Base-by-base conservation (phyloP, 2,888 invertebrate genomes). In the Perizoma affinitatum region DNA sequence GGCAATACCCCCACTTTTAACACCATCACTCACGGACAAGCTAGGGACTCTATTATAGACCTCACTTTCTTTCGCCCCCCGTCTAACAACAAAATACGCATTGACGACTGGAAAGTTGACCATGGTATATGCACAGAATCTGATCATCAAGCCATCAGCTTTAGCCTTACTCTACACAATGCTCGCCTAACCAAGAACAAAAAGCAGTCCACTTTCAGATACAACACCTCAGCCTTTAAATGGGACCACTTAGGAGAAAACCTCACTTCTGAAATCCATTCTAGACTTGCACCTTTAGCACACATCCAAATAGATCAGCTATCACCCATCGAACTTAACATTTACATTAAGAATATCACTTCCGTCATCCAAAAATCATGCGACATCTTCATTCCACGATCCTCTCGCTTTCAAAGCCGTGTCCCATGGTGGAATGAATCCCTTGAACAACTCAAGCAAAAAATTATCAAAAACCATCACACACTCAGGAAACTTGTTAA, bases 61-160 rank as follows among this genome's bases (percentile, higher is more conserved):
- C 41, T 41, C 41, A 41, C 41, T 3, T 4, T 41, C 3, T 22
- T 22, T 3, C 22, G 22, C 22, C 22, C 22, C 3, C 22, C 22
- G 0, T 8, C 41, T n/a, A 41, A n/a, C 4, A 41, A 41, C 41
- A 41, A 41, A 6, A 7, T 5, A 6, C 4, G 0, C 6, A 9
- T 5, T 9, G 5, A 47, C 35, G 35, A 1, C n/a, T 71, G 69
- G 71, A 48, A 36, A 5, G 65, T 69, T 0, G 46, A 71, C 10
- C 5, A n/a, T 0, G 10, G 36, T 0, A 34, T 55, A 0, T 66
- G 61, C 5, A 44, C 66, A 0, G 36, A 56, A 0, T 61, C 65
- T 0, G 64, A 71, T 4, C 69, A 71, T 7, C 45, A 64, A 9
- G 53, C 60, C 4, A 59, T 71, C 1, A 35, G 53, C 1, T 68